Evolutionary conservation across 1,140 invertebrate genomes (phyloP).

Genomic region (Drosophila insularis): DNA sequence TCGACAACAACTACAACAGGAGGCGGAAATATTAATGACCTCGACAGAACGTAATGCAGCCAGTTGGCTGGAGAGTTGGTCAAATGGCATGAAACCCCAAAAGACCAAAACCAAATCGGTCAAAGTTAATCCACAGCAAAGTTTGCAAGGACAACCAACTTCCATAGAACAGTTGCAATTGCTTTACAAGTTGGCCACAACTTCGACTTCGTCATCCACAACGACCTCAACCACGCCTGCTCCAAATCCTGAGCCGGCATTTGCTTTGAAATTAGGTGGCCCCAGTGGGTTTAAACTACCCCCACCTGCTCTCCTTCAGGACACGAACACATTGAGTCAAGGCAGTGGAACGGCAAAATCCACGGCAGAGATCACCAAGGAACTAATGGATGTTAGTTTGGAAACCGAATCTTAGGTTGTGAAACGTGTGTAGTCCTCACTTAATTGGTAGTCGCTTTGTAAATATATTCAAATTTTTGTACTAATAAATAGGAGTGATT

Average conservation of each 20-base stretch:
- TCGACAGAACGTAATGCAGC: conserved; percentile 64
- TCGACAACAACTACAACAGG: conserved; percentile 47
- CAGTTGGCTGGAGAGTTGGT: conserved; percentile 75
- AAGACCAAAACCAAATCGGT: conserved; percentile 28
- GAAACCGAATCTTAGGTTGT: conserved; percentile 58
- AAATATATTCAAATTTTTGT: conserved; percentile 10
- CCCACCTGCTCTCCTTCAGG: conserved; percentile 56
- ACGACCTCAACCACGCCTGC: conserved; percentile 11
- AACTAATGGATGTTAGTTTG: conserved; percentile 76
- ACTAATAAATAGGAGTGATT: not conserved
- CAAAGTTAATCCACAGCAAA: conserved; percentile 10
- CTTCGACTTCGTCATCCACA: conserved; percentile 19
- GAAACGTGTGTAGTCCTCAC: conserved; percentile 27
- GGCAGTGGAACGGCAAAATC: conserved; percentile 35
- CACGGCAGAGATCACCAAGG: conserved; percentile 67
- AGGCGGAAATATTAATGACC: conserved; percentile 40
- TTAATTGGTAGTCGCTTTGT: conserved; percentile 9
- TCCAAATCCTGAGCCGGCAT: conserved; percentile 8
- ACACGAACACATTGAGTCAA: conserved; percentile 47
- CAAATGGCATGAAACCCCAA: conserved; percentile 68
- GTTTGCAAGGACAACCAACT: conserved; percentile 38
- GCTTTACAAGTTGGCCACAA: conserved; percentile 75
- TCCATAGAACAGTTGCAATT: conserved; percentile 67
- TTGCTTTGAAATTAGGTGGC: conserved; percentile 27
- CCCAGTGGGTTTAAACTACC: conserved; percentile 64